A percentile compares a stretch with the other conserved stretches of the same genome.
phyloP scores from a whole-genome alignment of 2,888 invertebrate genomes.

The Lasioglossum villosulum region DNA sequence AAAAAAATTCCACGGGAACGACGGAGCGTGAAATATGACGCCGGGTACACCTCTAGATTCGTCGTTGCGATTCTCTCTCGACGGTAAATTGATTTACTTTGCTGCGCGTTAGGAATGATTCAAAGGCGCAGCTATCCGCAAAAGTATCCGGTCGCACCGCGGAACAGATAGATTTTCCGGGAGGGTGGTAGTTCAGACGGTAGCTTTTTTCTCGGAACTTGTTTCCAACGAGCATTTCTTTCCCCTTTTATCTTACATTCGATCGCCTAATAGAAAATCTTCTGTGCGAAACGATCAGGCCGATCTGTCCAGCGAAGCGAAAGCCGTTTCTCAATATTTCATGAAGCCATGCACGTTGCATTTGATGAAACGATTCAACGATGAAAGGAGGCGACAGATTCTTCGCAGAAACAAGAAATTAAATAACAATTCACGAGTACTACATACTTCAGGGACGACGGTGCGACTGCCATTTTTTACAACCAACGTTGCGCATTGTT shows the following conservation, averaged over 20 bases:
- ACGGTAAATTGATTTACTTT: slow-evolving; percentile 54
- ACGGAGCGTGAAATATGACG: slow-evolving; percentile 61
- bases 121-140: slow-evolving; percentile 6
- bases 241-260: neutral
- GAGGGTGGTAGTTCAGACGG: neutral
- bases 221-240: neutral
- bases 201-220: neutral
- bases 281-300: neutral
- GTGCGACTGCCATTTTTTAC: neutral
- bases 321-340: neutral
- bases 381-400: neutral
- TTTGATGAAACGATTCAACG: no score
- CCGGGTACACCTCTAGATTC: slow-evolving; percentile 63
- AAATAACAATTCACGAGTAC: neutral
- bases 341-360: neutral
- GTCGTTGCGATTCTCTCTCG: slow-evolving; percentile 50
- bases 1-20: slow-evolving; percentile 58
- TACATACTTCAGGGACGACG: neutral
- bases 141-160: slow-evolving; percentile 15
- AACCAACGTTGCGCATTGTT: neutral
- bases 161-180: slow-evolving; percentile 1
- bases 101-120: slow-evolving; percentile 33
- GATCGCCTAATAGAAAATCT: neutral
- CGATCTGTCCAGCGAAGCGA: neutral
- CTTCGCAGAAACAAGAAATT: neutral